Evolutionary conservation across 2,113 vertebrate genomes (phyloP).

Genomic region (Archocentrus centrarchus): DNA sequence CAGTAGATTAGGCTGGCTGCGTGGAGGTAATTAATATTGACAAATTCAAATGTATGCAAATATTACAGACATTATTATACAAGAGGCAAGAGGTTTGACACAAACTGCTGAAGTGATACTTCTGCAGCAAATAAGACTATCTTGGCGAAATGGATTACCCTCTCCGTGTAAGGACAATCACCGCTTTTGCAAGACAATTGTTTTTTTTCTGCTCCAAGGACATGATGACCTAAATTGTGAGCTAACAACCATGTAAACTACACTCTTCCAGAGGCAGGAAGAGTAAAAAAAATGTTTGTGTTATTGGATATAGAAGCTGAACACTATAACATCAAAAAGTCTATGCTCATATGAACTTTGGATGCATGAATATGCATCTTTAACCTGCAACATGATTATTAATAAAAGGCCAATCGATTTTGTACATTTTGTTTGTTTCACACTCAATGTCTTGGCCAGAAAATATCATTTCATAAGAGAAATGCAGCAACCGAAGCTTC

Average conservation of each 20-base stretch:
- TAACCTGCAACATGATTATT: neutral
- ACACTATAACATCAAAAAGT: slow-evolving; percentile 34
- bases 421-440: slow-evolving; percentile 11
- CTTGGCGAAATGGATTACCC: slow-evolving; percentile 69
- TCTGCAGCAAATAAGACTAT: slow-evolving; percentile 45
- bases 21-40: slow-evolving; percentile 50
- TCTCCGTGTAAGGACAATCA: slow-evolving; percentile 45
- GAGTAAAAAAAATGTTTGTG: slow-evolving; percentile 47
- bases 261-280: slow-evolving; percentile 55
- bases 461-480: slow-evolving; percentile 24
- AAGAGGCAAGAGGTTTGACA: slow-evolving; percentile 3
- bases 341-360: slow-evolving; percentile 4
- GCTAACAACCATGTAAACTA: slow-evolving; percentile 79
- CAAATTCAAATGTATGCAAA: slow-evolving; percentile 61
- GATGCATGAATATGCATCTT: slow-evolving; percentile 38
- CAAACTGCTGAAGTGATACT: slow-evolving; percentile 66
- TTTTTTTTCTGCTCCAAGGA: slow-evolving; percentile 74
- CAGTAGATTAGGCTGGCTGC: neutral
- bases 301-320: slow-evolving; percentile 37
- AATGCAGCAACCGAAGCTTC: slow-evolving; percentile 23
- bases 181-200: slow-evolving; percentile 68
- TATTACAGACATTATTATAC: slow-evolving; percentile 44
- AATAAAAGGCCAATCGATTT: neutral
- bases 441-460: neutral
- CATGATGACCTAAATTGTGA: slow-evolving; percentile 79